These are phyloP conservation scores for Microctonus aethiopoides DNA, from an alignment of 2,888 invertebrate genomes.

Conservation along the genomic window DNA sequence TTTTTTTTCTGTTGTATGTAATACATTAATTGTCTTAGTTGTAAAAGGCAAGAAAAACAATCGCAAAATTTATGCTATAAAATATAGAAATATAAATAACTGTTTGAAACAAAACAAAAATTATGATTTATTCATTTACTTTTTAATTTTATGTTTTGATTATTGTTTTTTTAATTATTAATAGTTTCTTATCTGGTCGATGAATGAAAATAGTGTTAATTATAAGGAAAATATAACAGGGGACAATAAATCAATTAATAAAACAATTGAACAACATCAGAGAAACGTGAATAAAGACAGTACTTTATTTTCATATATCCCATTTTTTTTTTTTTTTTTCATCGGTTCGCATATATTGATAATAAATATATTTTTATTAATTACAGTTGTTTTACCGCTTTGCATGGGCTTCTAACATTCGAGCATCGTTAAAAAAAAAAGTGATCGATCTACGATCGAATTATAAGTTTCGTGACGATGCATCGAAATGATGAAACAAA, in stretches of 20 bases:
- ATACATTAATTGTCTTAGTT: not conserved
- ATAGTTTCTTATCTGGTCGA: conserved; percentile 17
- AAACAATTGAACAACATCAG: conserved; percentile 32
- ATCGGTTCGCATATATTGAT: conserved; percentile 52
- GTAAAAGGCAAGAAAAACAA: conserved; percentile 6
- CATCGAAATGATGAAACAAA: conserved; percentile 7
- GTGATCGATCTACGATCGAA: conserved; percentile 50
- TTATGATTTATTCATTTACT: not conserved
- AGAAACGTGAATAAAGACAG: conserved; percentile 55
- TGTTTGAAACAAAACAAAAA: conserved; percentile 21
- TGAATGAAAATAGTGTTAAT: not conserved
- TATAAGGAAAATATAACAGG: not conserved
- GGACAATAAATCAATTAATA: not conserved
- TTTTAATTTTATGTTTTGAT: not conserved
- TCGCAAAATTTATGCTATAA: not conserved
- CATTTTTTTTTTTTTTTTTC: conserved; percentile 38
- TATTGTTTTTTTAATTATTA: not conserved
- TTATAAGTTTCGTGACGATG: conserved; percentile 26
- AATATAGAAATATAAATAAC: conserved; percentile 34
- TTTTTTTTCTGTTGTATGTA: not conserved
- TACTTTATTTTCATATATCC: conserved; percentile 56
- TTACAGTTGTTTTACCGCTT: conserved; percentile 42
- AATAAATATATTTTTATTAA: conserved; percentile 54
- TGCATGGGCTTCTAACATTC: conserved; percentile 35
- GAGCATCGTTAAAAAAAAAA: conserved; percentile 34